Evolutionary conservation across 2,113 vertebrate genomes (phyloP), one percentile per base, ranked within the genome.

Genomic region (Myotis davidii): DNA sequence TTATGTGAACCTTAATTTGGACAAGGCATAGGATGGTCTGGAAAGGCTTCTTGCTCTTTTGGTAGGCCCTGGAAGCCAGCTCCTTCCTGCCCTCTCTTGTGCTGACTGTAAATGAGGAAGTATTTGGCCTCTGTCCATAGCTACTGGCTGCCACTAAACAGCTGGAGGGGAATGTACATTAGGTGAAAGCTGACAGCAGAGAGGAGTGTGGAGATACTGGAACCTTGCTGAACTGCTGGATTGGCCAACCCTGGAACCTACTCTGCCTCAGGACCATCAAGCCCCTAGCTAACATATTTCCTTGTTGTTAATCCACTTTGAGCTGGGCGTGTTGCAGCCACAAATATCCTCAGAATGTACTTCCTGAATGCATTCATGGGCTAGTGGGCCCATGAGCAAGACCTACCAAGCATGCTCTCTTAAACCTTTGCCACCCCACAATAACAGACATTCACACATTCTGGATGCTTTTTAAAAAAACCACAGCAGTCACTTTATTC

Each of bases 401-500:
- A 67, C 77, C 17, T 27, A 59, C 37, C 32, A n/a, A 42, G 23
- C 21, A 23, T 29, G 27, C 12, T 45, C 42, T 52, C 39, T n/a
- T 39, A 3, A 90, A 39, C 48, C 37, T 37, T 9, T 85, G 72
- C 29, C 27, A 52, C 64, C 59, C 72, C 61, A 64, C 16, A 54
- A 6, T 27, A 92, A 85, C 21, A 95, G 72, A 79, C 73, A 85
- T 25, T 84, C 65, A 83, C 73, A 87, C 48, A 74, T 37, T 67
- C 50, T 52, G 64, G 76, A 17, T 91, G n/a, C 81, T 90, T 96
- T 97, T 81, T 95, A 59, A 61, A 93, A 94, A 97, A 97, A 95
- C 12, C 96, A 97, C 95, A 97, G 94, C 94, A 95, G 91, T 97
- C 86, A 84, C 84, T 97, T 98, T 96, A 98, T 91, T 97, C 91